A percentile compares a stretch with the other conserved stretches of the same genome.
phyloP scores from a whole-genome alignment of 2,113 vertebrate species.

The Callipepla squamata region DNA sequence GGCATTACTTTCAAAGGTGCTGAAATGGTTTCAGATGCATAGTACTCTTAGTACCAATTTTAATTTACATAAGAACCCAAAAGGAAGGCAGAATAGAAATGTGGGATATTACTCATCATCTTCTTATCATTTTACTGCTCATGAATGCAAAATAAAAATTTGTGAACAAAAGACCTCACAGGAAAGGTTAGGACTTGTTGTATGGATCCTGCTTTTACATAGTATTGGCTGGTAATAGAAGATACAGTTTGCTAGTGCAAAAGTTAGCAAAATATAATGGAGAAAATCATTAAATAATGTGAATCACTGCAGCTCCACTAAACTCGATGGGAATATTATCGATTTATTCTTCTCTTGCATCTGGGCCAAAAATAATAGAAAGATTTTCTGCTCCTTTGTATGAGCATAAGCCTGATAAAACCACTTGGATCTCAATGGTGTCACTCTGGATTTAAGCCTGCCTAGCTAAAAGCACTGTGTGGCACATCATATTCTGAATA shows the following conservation, averaged over 20 bases:
- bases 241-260: background rate
- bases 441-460: background rate
- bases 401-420: background rate
- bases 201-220: background rate
- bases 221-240: background rate
- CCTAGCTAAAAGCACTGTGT: background rate
- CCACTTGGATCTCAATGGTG: background rate
- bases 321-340: background rate
- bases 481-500: background rate
- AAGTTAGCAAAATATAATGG: background rate
- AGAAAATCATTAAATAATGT: background rate
- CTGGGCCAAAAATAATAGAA: background rate
- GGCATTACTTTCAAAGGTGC: constrained; percentile 58
- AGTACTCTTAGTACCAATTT: constrained; percentile 51
- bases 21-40: constrained; percentile 37
- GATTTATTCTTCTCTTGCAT: background rate
- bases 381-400: background rate
- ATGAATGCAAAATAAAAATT: constrained; percentile 54
- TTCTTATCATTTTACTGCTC: constrained; percentile 53
- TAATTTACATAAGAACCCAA: constrained; percentile 52
- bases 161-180: constrained; percentile 40
- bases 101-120: constrained; percentile 48
- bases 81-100: constrained; percentile 37
- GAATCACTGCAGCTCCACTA: background rate
- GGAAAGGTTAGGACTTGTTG: constrained; percentile 9